phyloP scores from a whole-genome alignment of 2,888 invertebrate genomes.

The Drosophila paramelanica region DNA sequence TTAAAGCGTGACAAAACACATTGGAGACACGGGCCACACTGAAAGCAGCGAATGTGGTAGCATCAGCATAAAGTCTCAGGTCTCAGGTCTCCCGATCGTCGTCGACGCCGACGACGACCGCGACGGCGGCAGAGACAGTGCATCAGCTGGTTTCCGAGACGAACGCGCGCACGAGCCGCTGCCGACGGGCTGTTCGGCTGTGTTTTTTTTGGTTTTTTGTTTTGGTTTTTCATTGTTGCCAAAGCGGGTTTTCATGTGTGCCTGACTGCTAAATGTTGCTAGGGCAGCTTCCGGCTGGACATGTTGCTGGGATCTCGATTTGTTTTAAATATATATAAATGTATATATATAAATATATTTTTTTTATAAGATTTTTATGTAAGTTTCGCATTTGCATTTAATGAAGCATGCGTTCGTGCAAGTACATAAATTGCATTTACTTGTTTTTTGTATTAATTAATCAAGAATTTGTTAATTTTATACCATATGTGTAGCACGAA shows the following conservation, averaged over 20 bases:
- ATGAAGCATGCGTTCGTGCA: constrained; percentile 10
- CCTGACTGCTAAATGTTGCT: constrained; percentile 59
- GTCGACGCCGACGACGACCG: constrained; percentile 4
- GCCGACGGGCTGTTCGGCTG: constrained; percentile 39
- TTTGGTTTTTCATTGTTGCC: constrained; percentile 64
- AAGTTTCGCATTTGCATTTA: constrained; percentile 38
- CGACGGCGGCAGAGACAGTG: constrained; percentile 30
- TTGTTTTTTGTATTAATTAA: constrained; percentile 40
- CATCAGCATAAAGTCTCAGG: constrained; percentile 81
- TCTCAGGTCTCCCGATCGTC: constrained; percentile 52
- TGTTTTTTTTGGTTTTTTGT: constrained; percentile 42
- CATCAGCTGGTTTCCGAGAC: constrained; percentile 64
- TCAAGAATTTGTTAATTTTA: constrained; percentile 22
- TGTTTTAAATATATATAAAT: background rate
- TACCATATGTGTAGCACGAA: constrained; percentile 13
- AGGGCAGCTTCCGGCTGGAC: constrained; percentile 70
- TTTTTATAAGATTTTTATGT: background rate
- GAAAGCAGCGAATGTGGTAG: constrained; percentile 81
- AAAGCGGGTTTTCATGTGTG: constrained; percentile 55
- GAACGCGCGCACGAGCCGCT: constrained; percentile 49
- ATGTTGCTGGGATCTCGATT: constrained; percentile 48
- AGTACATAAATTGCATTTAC: constrained; percentile 15
- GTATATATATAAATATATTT: background rate
- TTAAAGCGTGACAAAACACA: constrained; percentile 84
- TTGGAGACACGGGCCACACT: constrained; percentile 85